These are phyloP conservation scores for Eonycteris spelaea DNA, from an alignment of 2,113 vertebrate species.

Conservation along the genomic window DNA sequence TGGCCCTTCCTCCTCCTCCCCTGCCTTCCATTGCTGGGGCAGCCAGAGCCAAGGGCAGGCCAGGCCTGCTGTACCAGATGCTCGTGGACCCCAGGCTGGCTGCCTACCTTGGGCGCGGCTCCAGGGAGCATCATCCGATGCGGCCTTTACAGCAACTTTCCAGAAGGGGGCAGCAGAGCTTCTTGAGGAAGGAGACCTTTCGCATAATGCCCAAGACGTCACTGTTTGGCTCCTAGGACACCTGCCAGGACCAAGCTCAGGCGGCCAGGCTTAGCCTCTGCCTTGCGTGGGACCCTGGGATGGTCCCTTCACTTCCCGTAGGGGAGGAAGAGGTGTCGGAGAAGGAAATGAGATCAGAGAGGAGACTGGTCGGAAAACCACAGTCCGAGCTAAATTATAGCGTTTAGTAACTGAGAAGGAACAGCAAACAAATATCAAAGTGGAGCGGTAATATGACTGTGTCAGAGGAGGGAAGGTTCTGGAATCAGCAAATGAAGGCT, in stretches of 20 bases:
- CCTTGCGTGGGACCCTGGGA: neutral
- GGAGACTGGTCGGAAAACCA: neutral
- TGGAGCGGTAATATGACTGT: neutral
- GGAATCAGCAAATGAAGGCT: neutral
- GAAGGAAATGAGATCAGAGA: neutral
- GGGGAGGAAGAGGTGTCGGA: neutral
- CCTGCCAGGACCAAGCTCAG: neutral
- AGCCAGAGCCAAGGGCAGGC: neutral
- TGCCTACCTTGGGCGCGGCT: rapidly evolving
- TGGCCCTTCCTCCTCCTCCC: neutral
- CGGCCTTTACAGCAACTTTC: rapidly evolving
- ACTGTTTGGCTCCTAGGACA: rapidly evolving
- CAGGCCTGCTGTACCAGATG: rapidly evolving
- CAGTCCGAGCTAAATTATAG: rapidly evolving
- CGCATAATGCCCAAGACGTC: rapidly evolving
- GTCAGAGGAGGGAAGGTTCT: neutral
- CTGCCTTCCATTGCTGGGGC: rapidly evolving
- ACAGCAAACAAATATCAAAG: neutral
- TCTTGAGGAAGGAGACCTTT: neutral
- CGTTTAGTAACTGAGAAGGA: neutral
- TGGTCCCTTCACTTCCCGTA: neutral
- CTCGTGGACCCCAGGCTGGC: rapidly evolving
- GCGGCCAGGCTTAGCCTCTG: neutral
- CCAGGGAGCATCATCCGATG: rapidly evolving
- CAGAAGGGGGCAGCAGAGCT: conserved; percentile 61